A percentile compares a stretch with the other conserved stretches of the same genome.
Conservation (phyloP, 2,888 invertebrate genomes). For the Neoascia interrupta region DNA sequence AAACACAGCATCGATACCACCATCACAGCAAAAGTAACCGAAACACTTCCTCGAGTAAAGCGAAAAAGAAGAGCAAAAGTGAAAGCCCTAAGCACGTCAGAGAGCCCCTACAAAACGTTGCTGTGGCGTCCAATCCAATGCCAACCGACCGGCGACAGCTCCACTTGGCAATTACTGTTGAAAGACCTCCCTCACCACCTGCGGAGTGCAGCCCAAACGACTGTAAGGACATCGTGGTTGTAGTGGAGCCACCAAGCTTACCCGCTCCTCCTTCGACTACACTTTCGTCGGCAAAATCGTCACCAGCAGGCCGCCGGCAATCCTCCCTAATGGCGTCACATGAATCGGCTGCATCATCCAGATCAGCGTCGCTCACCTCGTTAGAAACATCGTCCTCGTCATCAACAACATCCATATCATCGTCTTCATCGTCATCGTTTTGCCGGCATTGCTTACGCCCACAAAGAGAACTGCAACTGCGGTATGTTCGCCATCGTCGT, state of each 20-base stretch:
- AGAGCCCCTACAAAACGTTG: too few relatives aligned
- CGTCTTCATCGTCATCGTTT: slow-evolving; percentile 70
- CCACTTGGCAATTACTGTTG: slow-evolving; percentile 71
- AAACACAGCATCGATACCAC: not conserved
- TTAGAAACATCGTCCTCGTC: too few relatives aligned
- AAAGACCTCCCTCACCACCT: slow-evolving; percentile 70
- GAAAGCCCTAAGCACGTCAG: too few relatives aligned
- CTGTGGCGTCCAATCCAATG: too few relatives aligned
- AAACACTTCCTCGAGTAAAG: too few relatives aligned
- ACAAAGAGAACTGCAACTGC: slow-evolving; percentile 74
- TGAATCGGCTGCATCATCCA: slow-evolving; percentile 17
- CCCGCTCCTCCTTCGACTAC: slow-evolving; percentile 9
- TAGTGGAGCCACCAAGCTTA: slow-evolving; percentile 46
- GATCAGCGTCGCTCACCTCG: slow-evolving; percentile 19
- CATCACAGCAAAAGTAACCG: not conserved
- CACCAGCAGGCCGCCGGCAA: slow-evolving; percentile 21
- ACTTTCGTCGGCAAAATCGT: slow-evolving; percentile 37
- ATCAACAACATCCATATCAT: slow-evolving; percentile 25
- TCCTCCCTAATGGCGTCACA: slow-evolving; percentile 33
- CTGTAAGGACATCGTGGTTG: slow-evolving; percentile 53
- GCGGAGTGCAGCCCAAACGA: slow-evolving; percentile 45
- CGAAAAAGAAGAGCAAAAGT: not conserved
- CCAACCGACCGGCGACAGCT: slow-evolving; percentile 39
- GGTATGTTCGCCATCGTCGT: slow-evolving; percentile 70
- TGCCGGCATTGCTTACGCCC: slow-evolving; percentile 77